A percentile compares a stretch with the other conserved stretches of the same genome.
These are phyloP conservation scores for Xestia ashworthii DNA, from an alignment of 2,888 invertebrate genomes.

Conservation along the genomic window DNA sequence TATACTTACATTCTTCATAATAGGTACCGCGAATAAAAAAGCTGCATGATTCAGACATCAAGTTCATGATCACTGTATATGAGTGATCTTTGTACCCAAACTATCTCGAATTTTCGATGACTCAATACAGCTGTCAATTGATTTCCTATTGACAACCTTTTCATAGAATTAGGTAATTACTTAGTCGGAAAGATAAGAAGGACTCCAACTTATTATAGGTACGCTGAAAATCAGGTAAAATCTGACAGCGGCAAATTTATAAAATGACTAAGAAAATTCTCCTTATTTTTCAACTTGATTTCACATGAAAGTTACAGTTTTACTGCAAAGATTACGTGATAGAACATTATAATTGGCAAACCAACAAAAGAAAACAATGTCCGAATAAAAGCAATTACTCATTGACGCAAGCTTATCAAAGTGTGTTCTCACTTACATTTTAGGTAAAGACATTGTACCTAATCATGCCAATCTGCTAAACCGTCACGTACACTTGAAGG, in stretches of 20 bases:
- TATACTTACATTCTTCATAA: neutral
- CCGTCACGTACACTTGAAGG: conserved; percentile 64
- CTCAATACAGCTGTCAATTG: neutral
- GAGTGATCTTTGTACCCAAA: conserved; percentile 2
- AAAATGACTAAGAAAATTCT: neutral
- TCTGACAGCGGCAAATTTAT: neutral
- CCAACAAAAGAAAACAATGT: conserved; percentile 9
- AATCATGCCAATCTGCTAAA: conserved; percentile 52
- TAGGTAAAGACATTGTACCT: conserved; percentile 39
- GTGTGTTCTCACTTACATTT: conserved; percentile 37
- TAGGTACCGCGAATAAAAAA: neutral
- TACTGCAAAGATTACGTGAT: neutral
- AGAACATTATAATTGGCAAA: neutral
- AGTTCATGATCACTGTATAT: neutral
- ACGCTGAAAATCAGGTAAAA: neutral
- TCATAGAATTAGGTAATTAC: neutral
- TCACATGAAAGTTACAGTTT: neutral
- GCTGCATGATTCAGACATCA: neutral
- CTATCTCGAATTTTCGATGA: neutral
- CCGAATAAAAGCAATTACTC: conserved; percentile 32
- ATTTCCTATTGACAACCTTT: neutral
- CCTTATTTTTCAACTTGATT: neutral
- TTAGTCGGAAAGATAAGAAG: neutral
- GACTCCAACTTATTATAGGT: neutral
- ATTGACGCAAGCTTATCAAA: conserved; percentile 50